Evolutionary conservation across 2,797 vertebrate genomes (phyloP).

Genomic region (Fringilla coelebs): DNA sequence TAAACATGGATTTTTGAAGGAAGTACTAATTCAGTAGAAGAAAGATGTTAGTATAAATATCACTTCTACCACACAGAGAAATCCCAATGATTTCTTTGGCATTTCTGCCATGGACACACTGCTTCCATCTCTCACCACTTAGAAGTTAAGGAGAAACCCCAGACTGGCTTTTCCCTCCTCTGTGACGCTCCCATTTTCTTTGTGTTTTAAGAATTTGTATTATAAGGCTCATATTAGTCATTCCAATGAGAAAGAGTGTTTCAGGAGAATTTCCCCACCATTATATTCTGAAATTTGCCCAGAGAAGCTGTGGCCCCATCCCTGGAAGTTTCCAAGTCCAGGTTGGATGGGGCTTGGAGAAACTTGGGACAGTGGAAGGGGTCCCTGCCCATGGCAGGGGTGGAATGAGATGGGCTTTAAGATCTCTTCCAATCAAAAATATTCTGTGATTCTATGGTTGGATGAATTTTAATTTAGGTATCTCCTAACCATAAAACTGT

Average conservation of each 20-base stretch:
- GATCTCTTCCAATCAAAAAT: not conserved
- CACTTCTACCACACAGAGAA: not conserved
- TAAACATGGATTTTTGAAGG: not conserved
- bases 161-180: not conserved
- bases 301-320: not conserved
- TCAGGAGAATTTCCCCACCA: not conserved
- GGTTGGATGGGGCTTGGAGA: not conserved
- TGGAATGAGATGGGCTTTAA: not conserved
- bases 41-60: not conserved
- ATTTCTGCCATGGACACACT: not conserved
- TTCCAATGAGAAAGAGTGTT: not conserved
- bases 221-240: not conserved
- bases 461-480: not conserved
- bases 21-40: not conserved
- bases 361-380: accelerated
- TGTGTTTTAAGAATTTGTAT: not conserved
- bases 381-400: accelerated
- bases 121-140: not conserved
- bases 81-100: not conserved
- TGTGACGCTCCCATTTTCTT: not conserved
- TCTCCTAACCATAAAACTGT: not conserved
- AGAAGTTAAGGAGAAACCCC: not conserved
- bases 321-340: not conserved
- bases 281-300: not conserved
- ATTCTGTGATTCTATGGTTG: not conserved